phyloP scores from a whole-genome alignment of 2,888 invertebrate genomes.

The Sphinx pinastri region DNA sequence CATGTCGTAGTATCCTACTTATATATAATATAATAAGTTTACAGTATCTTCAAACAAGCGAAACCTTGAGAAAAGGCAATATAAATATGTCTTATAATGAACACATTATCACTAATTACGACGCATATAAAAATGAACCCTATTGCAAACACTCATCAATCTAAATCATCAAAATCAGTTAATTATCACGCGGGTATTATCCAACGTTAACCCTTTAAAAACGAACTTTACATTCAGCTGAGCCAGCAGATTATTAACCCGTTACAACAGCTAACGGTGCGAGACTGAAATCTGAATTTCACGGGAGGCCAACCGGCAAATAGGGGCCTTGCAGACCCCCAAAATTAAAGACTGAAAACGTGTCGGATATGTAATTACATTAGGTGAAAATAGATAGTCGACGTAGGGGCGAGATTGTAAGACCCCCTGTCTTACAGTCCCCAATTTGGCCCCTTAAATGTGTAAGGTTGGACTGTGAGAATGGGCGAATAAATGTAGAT shows the following conservation, averaged over 20 bases:
- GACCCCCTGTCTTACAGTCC: too few relatives aligned
- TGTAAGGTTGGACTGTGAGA: too few relatives aligned
- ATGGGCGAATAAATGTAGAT: too few relatives aligned
- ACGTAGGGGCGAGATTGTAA: neutral
- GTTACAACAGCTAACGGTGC: conserved; percentile 51
- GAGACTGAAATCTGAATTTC: conserved; percentile 55
- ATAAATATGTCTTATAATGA: too few relatives aligned
- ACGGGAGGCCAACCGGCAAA: conserved; percentile 48
- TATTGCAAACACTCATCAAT: neutral
- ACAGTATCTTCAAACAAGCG: neutral
- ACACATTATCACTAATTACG: neutral
- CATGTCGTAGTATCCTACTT: too few relatives aligned
- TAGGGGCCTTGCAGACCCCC: conserved; percentile 39
- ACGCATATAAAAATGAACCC: neutral
- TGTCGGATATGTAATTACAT: conserved; percentile 44
- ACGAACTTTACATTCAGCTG: conserved; percentile 45
- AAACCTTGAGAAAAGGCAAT: neutral
- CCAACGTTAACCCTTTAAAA: conserved; percentile 31
- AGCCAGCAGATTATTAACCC: conserved; percentile 49
- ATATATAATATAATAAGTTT: too few relatives aligned
- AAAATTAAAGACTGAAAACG: conserved; percentile 47
- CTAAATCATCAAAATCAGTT: conserved; percentile 8
- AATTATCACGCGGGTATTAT: conserved; percentile 20
- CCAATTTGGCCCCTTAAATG: too few relatives aligned
- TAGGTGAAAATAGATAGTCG: conserved; percentile 28